phyloP scores from a whole-genome alignment of 30 jellyfish, hydroid and myxozoan species.

The Pelagia noctiluca region DNA sequence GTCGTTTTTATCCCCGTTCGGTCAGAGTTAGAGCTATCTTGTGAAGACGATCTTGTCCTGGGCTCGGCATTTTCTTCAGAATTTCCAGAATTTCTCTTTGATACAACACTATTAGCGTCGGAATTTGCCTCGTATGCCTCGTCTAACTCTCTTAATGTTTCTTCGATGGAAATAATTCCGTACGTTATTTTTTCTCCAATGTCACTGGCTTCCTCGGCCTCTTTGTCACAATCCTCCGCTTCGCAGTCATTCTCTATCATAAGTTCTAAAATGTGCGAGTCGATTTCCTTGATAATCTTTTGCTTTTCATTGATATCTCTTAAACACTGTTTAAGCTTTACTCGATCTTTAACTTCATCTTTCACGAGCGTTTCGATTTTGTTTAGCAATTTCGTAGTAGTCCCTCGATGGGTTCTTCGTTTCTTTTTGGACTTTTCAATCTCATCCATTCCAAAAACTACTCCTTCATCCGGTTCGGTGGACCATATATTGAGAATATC shows the following conservation, averaged over 20 bases:
- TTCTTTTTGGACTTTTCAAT: conserved; percentile 33
- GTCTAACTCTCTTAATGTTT: background rate
- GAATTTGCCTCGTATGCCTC: background rate
- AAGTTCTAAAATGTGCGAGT: conserved; percentile 2
- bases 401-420: conserved; percentile 20
- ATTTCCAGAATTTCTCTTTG: conserved; percentile 15
- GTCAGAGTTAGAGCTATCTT: background rate
- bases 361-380: conserved; percentile 16
- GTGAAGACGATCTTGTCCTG: background rate
- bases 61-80: background rate
- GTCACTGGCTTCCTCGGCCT: conserved; percentile 30
- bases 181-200: conserved; percentile 18
- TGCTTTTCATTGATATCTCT: conserved; percentile 11
- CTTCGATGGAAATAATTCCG: background rate
- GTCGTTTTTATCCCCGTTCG: no score
- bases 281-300: background rate
- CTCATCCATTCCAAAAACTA: background rate
- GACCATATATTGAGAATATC: no score
- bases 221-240: conserved; percentile 43
- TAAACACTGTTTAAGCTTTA: background rate
- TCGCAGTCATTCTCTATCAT: conserved; percentile 19
- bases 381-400: conserved; percentile 21
- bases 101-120: background rate
- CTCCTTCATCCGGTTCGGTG: conserved; percentile 49
- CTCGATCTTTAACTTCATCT: background rate